Conservation (phyloP, 2,797 vertebrate genomes). For the Pangasius krempfi region DNA sequence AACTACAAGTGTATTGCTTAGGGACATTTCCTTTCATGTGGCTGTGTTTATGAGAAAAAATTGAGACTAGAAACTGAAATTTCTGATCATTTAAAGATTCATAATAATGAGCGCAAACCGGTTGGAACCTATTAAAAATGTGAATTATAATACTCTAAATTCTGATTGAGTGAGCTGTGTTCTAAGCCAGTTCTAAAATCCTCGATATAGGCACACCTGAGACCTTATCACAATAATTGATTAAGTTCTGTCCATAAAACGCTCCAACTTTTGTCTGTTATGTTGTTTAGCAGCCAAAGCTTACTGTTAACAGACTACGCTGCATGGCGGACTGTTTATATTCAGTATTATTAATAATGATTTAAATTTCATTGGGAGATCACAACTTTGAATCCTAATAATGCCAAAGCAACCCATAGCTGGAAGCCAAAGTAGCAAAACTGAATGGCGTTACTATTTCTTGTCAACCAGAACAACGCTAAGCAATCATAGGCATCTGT, state of each 20-base stretch:
- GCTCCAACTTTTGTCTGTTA: background rate
- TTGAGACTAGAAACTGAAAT: constrained; percentile 10
- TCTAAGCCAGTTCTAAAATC: background rate
- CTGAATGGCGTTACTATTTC: background rate
- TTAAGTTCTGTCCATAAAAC: background rate
- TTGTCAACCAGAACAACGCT: background rate
- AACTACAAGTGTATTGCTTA: constrained; percentile 50
- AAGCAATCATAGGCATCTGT: background rate
- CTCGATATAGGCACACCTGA: background rate
- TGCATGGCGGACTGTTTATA: background rate
- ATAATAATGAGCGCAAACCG: background rate
- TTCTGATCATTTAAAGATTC: background rate
- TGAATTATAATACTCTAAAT: background rate
- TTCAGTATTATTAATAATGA: background rate
- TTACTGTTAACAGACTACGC: background rate
- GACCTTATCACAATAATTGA: background rate
- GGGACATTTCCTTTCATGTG: constrained; percentile 57
- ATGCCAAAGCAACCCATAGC: background rate
- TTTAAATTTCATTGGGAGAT: background rate
- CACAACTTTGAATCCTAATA: background rate
- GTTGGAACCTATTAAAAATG: background rate
- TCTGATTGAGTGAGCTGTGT: background rate
- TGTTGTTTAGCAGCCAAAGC: background rate
- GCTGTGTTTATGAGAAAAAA: constrained; percentile 58
- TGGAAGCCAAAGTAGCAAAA: background rate